Conservation (phyloP, 2,113 vertebrate species). For the Halichoerus grypus region DNA sequence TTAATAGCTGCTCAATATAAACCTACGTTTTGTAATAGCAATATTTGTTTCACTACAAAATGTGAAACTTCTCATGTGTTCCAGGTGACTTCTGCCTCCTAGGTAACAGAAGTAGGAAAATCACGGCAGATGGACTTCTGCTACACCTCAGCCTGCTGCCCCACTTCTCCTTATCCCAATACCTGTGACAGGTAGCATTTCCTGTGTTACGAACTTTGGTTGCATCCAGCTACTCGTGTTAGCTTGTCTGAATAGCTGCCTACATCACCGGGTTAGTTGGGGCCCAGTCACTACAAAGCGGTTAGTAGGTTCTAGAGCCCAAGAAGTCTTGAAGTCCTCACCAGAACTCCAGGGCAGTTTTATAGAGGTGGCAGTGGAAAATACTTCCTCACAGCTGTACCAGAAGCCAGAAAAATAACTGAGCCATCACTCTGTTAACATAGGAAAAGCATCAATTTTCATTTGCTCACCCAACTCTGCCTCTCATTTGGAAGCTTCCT, state of each 20-base stretch:
- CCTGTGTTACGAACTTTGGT: background rate
- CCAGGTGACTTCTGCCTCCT: background rate
- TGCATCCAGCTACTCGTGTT: background rate
- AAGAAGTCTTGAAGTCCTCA: background rate
- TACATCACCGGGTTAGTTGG: background rate
- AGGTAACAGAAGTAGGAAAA: background rate
- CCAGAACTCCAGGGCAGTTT: background rate
- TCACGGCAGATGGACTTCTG: no score
- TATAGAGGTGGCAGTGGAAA: background rate
- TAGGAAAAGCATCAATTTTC: background rate
- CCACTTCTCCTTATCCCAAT: accelerated
- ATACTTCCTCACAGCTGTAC: background rate
- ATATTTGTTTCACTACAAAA: background rate
- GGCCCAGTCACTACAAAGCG: background rate
- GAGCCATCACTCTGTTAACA: background rate
- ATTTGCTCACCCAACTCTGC: background rate
- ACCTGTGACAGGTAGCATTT: background rate
- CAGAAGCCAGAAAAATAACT: background rate
- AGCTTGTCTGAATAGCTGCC: background rate
- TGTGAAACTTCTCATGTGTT: background rate
- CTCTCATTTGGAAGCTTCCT: background rate
- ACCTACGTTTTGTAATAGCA: background rate
- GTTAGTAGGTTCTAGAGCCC: background rate
- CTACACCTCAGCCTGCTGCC: background rate
- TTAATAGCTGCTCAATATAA: background rate